Base-by-base conservation (phyloP, 2,113 vertebrate species). In the Eleginops maclovinus region DNA sequence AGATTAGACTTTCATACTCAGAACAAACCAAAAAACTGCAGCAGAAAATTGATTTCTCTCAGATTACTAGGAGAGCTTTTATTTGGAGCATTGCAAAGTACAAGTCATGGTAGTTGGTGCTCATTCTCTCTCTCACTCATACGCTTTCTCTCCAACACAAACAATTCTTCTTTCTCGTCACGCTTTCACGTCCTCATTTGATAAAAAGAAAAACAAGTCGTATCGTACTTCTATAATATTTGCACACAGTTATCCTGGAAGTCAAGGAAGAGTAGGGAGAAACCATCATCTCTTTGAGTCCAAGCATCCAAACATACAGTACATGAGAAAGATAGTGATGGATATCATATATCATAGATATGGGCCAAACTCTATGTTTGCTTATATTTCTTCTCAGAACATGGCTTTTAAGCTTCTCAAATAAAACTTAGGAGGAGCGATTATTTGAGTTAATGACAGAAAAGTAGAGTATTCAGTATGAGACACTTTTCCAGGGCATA, bases 31-130 rank as follows among this genome's bases (percentile, higher is more conserved):
- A 82, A 82, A 60, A 78, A 78, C 22, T 65, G 41, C 51, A 76
- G 58, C 78, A 81, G 85, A 90, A 79, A 85, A 85, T 15, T 65
- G 68, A 89, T 89, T 91, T 90, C 82, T 85, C 75, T 87, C 72
- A 81, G 82, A 89, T 92, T 88, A 93, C 69, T 56, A 83, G 74
- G 56, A 89, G 81, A 87, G 80, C 67, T 90, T 92, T 93, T 93
- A 93, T 93, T 93, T 83, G 84, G 79, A 92, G 83, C 72, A 4
- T 86, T 88, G 76, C 84, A 90, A 89, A 91, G 78, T 92, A 90
- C 87, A 92, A 77, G 77, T 90, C 74, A 90, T 89, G 86, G 64
- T 77, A 77, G 59, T 85, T 50, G 60, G 73, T 10, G 54, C 76
- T 91, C 69, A 68, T 72, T 80, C 68, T 83, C 68, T 85, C 60